Evolutionary conservation across 2,797 vertebrate genomes (phyloP), one percentile per base, ranked within the genome.

Genomic region (Margarornis squamiger): DNA sequence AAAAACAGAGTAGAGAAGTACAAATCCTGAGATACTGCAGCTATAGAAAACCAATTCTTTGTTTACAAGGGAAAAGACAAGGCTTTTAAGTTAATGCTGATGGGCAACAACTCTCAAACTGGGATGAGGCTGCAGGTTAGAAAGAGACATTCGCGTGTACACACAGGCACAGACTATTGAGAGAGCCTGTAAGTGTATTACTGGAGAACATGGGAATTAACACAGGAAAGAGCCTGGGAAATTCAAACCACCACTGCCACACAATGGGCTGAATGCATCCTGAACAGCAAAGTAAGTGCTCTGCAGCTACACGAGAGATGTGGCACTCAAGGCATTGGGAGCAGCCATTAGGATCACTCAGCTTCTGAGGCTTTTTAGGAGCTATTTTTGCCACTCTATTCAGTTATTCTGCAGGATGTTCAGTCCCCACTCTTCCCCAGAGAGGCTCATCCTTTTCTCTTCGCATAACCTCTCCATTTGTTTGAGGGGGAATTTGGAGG

Each of bases 111-210:
- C 76, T 43, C 65, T 87, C 57, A 70, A 11, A 57, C 26, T 36
- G 77, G 39, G 36, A 41, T 16, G 70, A 68, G 29, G 79, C 75
- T 94, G 88, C 65, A 46, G 61, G 43, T 0, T 63, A 68, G 55
- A 78, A 68, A 55, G 67, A 80, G 22, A 52, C 61, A 79, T 32
- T 19, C 15, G 29, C 39, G 45, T 23, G 13, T 36, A 54, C 38
- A 54, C 23, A 22, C 0, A 10, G 52, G 30, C 58, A 54, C 0
- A 3, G 22, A 36, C 45, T 34, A 70, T 0, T 57, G 65, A 59
- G 82, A 58, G 70, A 57, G 20, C 13, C 49, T 18, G 0, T 9
- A 30, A 68, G 32, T 22, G 57, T 10, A 29, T 38, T 30, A 16
- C 20, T 70, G 61, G 29, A 79, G 21, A 86, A 67, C 14, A 46